Evolutionary conservation across 2,113 vertebrate genomes (phyloP).

Genomic region (Alexandromys fortis): DNA sequence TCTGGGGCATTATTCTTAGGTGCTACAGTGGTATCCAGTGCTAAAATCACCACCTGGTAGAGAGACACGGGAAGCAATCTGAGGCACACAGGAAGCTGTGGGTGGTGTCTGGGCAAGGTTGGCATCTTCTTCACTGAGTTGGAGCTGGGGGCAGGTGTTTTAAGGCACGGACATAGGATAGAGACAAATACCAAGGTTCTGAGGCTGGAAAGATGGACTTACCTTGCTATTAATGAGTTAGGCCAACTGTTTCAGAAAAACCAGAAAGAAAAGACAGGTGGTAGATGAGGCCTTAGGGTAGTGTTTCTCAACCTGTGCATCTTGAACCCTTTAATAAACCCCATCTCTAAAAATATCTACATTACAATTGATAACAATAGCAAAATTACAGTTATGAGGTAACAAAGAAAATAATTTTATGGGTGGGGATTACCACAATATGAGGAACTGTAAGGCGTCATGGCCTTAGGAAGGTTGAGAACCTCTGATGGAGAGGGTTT

Average conservation of each 20-base stretch:
- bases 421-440: background rate
- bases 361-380: background rate
- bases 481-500: background rate
- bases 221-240: background rate
- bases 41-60: background rate
- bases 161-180: background rate
- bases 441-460: background rate
- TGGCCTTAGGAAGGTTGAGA: background rate
- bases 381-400: background rate
- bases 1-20: background rate
- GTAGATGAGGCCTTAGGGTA: background rate
- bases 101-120: background rate
- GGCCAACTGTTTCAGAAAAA: background rate
- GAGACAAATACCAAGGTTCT: background rate
- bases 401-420: background rate
- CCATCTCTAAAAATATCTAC: background rate
- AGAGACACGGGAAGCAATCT: background rate
- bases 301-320: background rate
- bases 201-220: background rate
- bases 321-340: background rate
- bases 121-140: background rate
- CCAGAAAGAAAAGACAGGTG: background rate
- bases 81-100: background rate
- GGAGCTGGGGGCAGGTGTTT: background rate
- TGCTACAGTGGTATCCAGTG: background rate